phyloP scores from a whole-genome alignment of 2,888 invertebrate genomes.

The Microctonus hyperodae region DNA sequence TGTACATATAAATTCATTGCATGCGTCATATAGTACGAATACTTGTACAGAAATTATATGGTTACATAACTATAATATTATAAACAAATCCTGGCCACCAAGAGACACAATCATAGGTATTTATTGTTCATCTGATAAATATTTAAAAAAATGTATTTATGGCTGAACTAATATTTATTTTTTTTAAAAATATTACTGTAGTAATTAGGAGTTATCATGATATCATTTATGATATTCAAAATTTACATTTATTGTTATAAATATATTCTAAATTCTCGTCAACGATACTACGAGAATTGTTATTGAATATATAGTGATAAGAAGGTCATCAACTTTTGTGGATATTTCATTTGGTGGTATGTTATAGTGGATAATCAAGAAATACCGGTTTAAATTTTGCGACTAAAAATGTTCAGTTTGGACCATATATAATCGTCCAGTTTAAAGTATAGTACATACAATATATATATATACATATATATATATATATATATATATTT shows the following conservation, averaged over 20 bases:
- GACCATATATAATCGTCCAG: neutral
- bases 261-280: neutral
- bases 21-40: too few relatives aligned
- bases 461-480: neutral
- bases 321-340: conserved; percentile 19
- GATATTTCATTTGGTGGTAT: neutral
- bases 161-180: too few relatives aligned
- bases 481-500: neutral
- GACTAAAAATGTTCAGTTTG: neutral
- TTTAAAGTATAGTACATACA: too few relatives aligned
- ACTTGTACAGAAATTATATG: conserved; percentile 43
- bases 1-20: too few relatives aligned
- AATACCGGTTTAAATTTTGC: conserved; percentile 8
- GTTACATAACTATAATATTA: conserved; percentile 51
- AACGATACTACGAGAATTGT: neutral
- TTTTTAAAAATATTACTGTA: neutral
- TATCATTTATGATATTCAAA: too few relatives aligned
- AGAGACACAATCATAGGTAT: too few relatives aligned
- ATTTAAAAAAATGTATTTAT: neutral
- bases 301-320: neutral
- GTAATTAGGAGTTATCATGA: too few relatives aligned
- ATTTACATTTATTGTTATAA: too few relatives aligned
- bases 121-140: too few relatives aligned
- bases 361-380: neutral
- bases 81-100: conserved; percentile 44